Base-by-base conservation (phyloP, 2,888 invertebrate genomes). In the Noctua janthe region DNA sequence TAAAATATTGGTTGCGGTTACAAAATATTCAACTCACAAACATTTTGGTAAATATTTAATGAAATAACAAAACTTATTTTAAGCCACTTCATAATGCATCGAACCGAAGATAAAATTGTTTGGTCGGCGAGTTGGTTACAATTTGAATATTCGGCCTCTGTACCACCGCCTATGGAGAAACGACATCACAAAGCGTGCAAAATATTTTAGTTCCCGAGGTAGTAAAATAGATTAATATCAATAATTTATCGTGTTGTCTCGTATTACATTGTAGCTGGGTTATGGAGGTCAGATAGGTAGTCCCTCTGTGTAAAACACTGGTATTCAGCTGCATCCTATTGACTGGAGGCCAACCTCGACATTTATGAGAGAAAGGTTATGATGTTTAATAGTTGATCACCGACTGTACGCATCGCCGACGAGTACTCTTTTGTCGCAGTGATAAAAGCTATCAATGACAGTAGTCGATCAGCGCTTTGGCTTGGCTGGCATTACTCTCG, bases 1-100 rank as follows among this genome's bases (percentile, higher is more conserved):
- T 71, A 39, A 51, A 80, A 54, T 49, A 71, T 74, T n/a, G 29
- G 3, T 23, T 59, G 73, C 66, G 80, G 73, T 82, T 17, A 69
- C 47, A 78, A 67, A 54, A 77, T 35, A 64, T 59, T 29, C 64
- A 84, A 71, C 1, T 54, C 67, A 20, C 43, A 39, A 49, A 15
- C 15, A 35, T 69, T 82, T 84, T 54, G 47, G 59, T 75, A 29
- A 72, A 73, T 73, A 23, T 20, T 47, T 47, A 64, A 66, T 66
- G 35, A 47, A 82, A 79, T 71, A 74, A 47, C n/a, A 64, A 84
- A 59, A 51, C 43, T 74, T 75, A 75, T 73, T 39, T 75, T 67
- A 75, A 75, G 59, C 67, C 20, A 64, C 56, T 56, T 81, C 69
- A 17, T 76, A 20, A 35, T 76, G 59, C n/a, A 43, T 71, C 56